These are phyloP conservation scores for Lepeophtheirus salmonis DNA, from an alignment of 1,140 invertebrate genomes.

Conservation along the genomic window DNA sequence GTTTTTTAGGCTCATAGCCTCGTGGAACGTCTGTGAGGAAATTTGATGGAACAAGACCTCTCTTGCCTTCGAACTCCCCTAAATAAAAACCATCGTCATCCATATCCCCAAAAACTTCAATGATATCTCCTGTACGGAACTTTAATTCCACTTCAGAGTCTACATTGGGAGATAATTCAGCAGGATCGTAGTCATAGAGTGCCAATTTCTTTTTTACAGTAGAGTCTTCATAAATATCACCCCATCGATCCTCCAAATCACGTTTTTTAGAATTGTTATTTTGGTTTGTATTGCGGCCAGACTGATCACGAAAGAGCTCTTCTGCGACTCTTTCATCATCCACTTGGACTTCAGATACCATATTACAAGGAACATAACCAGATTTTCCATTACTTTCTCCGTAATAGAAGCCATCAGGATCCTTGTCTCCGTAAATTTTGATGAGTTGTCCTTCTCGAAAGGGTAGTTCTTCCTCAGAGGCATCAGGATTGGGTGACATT, in stretches of 20 bases:
- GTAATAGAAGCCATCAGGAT: slow-evolving; percentile 94
- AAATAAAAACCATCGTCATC: slow-evolving; percentile 95
- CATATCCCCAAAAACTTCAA: slow-evolving; percentile 57
- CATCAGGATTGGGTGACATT: slow-evolving; percentile 97
- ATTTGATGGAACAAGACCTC: slow-evolving; percentile 83
- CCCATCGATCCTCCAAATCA: slow-evolving; percentile 47
- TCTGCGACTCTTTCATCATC: slow-evolving; percentile 33
- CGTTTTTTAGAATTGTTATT: slow-evolving; percentile 19
- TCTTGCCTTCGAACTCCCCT: slow-evolving; percentile 71
- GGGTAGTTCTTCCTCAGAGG: slow-evolving; percentile 84
- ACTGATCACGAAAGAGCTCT: slow-evolving; percentile 25
- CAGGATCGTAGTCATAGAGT: slow-evolving; percentile 91
- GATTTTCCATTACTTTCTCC: slow-evolving; percentile 71
- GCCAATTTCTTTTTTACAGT: slow-evolving; percentile 86
- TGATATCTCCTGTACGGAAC: slow-evolving; percentile 65
- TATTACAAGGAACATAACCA: slow-evolving; percentile 93
- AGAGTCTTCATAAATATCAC: slow-evolving; percentile 61
- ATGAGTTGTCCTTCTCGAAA: slow-evolving; percentile 93
- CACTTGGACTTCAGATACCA: slow-evolving; percentile 78
- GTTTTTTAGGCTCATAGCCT: slow-evolving; percentile 20
- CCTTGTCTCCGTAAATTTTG: slow-evolving; percentile 92
- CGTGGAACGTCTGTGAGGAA: slow-evolving; percentile 65
- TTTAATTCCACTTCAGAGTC: slow-evolving; percentile 91
- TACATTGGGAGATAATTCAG: slow-evolving; percentile 91
- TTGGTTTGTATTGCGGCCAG: background rate